Evolutionary conservation across 2,888 invertebrate species (phyloP).

Genomic region (Harpagoxenus sublaevis): DNA sequence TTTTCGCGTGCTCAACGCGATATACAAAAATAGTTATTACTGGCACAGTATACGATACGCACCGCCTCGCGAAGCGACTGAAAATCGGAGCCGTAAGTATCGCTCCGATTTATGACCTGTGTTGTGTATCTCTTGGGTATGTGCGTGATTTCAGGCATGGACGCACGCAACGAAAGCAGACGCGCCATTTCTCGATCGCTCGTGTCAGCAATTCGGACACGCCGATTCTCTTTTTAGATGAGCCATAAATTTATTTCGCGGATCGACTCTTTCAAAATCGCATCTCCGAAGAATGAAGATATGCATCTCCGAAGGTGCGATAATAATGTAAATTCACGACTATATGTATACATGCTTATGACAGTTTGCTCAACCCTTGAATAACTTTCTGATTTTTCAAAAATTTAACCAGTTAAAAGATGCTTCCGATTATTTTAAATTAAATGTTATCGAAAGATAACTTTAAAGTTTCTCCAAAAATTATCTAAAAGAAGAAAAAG

Average conservation of each 20-base stretch:
- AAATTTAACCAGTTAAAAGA: background rate
- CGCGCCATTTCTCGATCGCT: conserved; percentile 11
- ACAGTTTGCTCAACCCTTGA: background rate
- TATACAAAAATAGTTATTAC: conserved; percentile 51
- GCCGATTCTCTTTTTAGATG: background rate
- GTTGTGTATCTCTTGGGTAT: conserved; percentile 5
- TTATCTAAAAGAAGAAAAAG: background rate
- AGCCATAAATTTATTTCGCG: background rate
- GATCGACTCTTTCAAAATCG: background rate
- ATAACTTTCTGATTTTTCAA: background rate
- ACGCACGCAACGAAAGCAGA: background rate
- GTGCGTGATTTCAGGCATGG: conserved; percentile 24
- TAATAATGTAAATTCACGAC: background rate
- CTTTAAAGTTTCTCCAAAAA: background rate
- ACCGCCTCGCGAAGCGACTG: background rate
- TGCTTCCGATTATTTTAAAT: background rate
- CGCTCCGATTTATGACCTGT: conserved; percentile 17
- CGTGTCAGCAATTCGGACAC: background rate
- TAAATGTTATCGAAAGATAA: background rate
- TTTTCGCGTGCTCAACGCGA: conserved; percentile 8
- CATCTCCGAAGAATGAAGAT: background rate
- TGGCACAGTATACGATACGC: conserved; percentile 4
- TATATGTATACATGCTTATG: too few species aligned
- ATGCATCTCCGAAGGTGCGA: background rate
- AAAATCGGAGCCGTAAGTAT: conserved; percentile 4